These are phyloP conservation scores for Heliconius aoede DNA, from an alignment of 2,888 invertebrate genomes.

Conservation along the genomic window DNA sequence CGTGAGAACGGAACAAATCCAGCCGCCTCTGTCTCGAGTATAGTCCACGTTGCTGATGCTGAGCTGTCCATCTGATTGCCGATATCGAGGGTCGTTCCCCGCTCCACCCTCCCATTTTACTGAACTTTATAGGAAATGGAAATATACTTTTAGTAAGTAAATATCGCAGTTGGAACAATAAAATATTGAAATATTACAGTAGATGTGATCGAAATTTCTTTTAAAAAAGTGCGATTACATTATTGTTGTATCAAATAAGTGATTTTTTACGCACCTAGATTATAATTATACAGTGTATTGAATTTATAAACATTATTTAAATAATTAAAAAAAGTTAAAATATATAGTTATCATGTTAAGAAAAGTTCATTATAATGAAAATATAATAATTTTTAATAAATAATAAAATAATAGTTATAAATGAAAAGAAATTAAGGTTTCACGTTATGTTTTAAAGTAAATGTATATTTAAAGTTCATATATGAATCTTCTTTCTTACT, in stretches of 20 bases:
- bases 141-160: background rate
- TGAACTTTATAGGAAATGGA: slow-evolving; percentile 67
- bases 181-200: too few relatives aligned
- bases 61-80: slow-evolving; percentile 83
- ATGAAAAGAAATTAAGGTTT: too few relatives aligned
- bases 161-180: background rate
- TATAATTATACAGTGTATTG: too few relatives aligned
- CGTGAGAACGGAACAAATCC: slow-evolving; percentile 90
- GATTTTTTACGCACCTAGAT: background rate
- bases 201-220: background rate
- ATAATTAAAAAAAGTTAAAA: too few relatives aligned
- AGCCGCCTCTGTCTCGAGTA: slow-evolving; percentile 88
- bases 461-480: background rate
- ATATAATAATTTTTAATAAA: too few relatives aligned
- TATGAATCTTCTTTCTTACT: slow-evolving; percentile 59
- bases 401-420: too few relatives aligned
- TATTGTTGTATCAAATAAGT: background rate
- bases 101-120: slow-evolving; percentile 87
- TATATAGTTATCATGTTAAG: too few relatives aligned
- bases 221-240: background rate
- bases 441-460: too few relatives aligned
- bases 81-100: slow-evolving; percentile 78
- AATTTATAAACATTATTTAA: too few relatives aligned
- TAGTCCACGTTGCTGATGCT: slow-evolving; percentile 86
- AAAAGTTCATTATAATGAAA: too few relatives aligned